Percentiles rank a stretch among this genome's conserved stretches.
phyloP scores from a whole-genome alignment of 1,140 invertebrate genomes.

The Lasioglossum baleicum region DNA sequence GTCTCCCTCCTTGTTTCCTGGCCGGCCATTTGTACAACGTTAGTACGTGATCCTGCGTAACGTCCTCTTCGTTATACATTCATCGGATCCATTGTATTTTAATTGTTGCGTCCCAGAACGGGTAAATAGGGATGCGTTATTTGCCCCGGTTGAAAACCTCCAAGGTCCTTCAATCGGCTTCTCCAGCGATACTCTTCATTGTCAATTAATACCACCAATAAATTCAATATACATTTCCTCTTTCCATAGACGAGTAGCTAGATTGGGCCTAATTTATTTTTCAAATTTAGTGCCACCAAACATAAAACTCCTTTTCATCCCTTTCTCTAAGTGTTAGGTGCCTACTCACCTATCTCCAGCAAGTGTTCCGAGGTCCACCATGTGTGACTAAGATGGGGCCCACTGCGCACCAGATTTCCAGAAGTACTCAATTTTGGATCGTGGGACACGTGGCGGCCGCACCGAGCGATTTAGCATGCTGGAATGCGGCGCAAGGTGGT shows the following conservation, averaged over 20 bases:
- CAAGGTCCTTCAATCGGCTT: not conserved
- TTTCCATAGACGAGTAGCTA: too few relatives aligned
- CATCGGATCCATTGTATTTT: slow-evolving; percentile 26
- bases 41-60: slow-evolving; percentile 16
- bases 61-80: slow-evolving; percentile 36
- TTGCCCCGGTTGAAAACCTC: not conserved
- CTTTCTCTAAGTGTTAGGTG: too few relatives aligned
- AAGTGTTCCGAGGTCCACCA: too few relatives aligned
- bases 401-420: too few relatives aligned
- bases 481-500: slow-evolving; percentile 61
- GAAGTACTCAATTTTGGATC: slow-evolving; percentile 37
- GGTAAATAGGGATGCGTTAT: not conserved
- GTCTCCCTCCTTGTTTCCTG: slow-evolving; percentile 42
- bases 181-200: not conserved
- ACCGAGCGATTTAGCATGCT: slow-evolving; percentile 55
- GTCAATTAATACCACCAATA: too few relatives aligned
- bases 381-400: too few relatives aligned
- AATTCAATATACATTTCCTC: too few relatives aligned
- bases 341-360: too few relatives aligned
- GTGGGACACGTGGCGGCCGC: slow-evolving; percentile 42
- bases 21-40: slow-evolving; percentile 44
- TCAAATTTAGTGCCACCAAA: too few relatives aligned
- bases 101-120: slow-evolving; percentile 11
- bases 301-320: too few relatives aligned
- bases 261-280: too few relatives aligned